Evolutionary conservation across 2,888 invertebrate genomes (phyloP), one percentile per base, ranked within the genome.

Genomic region (Augiades crinisus): DNA sequence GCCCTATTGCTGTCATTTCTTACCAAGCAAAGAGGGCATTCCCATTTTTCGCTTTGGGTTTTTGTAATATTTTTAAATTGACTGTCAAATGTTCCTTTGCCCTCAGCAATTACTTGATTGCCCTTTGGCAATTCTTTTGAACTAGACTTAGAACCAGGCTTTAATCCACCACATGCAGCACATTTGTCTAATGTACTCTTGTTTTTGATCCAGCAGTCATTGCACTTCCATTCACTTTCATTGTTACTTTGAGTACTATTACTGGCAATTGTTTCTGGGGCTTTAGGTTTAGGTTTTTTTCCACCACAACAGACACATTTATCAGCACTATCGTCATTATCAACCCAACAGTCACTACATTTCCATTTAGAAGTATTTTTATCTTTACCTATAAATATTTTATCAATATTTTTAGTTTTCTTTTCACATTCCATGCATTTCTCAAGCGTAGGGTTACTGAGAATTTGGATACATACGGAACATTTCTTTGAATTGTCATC

Each of bases 1-100:
- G 58, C 54, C 59, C 63, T 72, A 30, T 75, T 63, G 45, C 55
- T 68, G 2, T 75, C 72, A 59, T 87, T 87, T 54, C 64, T 65
- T 1, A 81, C 81, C 47, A 86, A 70, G 54, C 87, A 87, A 56
- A 65, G 63, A 1, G 67, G 16, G 57, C 87, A 87, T 62, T 84
- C 79, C 87, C 87, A 87, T 53, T 68, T 77, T 4, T 70, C 65
- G 8, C 58, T 49, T 58, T 83, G 83, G 2, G 66, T 31, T 58
- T 72, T 68, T 0, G 64, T 50, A 24, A 76, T 59, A 17, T 61
- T 67, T 54, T 70, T 64, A 51, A 77, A 62, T 31, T 58, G 47
- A 36, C 31, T 47, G 13, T 34, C 66, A 43, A 54, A 27, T 21
- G 54, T 46, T 44, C 55, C 43, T 31, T 51, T 14, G 14, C 7